Evolutionary conservation across 2,113 vertebrate species (phyloP).

Genomic region (Sitta europaea): DNA sequence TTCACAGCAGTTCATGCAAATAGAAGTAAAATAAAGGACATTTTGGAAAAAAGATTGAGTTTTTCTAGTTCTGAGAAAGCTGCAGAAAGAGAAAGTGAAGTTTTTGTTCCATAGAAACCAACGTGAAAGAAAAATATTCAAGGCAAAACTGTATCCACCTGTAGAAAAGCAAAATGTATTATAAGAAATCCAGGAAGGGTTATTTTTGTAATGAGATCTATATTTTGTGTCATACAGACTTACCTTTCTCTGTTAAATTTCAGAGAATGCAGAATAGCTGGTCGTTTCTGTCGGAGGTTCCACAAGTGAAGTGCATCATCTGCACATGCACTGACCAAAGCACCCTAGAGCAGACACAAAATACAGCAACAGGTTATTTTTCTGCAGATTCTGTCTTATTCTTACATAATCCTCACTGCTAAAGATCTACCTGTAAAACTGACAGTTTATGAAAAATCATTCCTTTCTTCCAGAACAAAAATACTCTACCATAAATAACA

Average conservation of each 20-base stretch:
- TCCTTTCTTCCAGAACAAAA: not conserved
- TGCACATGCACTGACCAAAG: conserved; percentile 92
- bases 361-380: not conserved
- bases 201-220: not conserved
- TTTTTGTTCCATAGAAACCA: not conserved
- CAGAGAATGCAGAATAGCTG: conserved; percentile 93
- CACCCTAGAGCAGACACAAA: conserved; percentile 79
- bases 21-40: not conserved
- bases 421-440: not conserved
- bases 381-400: not conserved
- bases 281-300: conserved; percentile 95
- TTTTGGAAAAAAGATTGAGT: not conserved
- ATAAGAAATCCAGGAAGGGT: not conserved
- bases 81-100: not conserved
- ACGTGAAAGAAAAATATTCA: not conserved
- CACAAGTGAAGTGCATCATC: conserved; percentile 96
- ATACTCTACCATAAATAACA: not conserved
- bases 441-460: not conserved
- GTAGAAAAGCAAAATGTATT: not conserved
- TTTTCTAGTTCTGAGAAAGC: not conserved
- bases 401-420: not conserved
- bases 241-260: conserved; percentile 98
- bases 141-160: not conserved
- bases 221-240: conserved; percentile 15
- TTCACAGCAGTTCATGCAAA: not conserved